These are phyloP conservation scores for Andrena chrysosceles DNA, from an alignment of 2,888 invertebrate species.

Conservation along the genomic window DNA sequence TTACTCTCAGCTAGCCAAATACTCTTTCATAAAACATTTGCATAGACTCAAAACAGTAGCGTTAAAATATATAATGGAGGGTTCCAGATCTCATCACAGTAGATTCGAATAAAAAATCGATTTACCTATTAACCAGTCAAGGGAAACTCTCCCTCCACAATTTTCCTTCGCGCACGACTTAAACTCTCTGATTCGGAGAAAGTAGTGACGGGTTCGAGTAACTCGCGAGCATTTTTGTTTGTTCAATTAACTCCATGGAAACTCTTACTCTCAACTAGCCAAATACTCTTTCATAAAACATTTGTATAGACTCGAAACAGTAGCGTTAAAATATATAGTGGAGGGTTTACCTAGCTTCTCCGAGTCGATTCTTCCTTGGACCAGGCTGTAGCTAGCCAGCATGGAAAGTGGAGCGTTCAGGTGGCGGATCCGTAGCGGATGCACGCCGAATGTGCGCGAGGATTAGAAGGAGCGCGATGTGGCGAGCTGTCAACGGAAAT, in stretches of 20 bases:
- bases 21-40: too few relatives aligned
- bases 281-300: too few relatives aligned
- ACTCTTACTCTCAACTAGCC: too few relatives aligned
- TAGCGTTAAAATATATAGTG: background rate
- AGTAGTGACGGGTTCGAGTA: too few relatives aligned
- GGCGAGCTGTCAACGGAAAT: constrained; percentile 67
- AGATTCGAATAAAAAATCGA: too few relatives aligned
- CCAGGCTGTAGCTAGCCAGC: background rate
- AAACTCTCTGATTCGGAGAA: too few relatives aligned
- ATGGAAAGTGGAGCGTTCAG: background rate
- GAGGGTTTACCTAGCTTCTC: background rate
- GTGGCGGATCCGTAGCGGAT: background rate
- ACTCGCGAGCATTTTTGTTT: too few relatives aligned
- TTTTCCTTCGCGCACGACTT: too few relatives aligned
- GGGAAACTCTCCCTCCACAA: too few relatives aligned
- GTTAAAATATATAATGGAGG: background rate
- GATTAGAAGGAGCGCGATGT: background rate
- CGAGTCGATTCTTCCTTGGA: background rate
- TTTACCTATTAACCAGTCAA: too few relatives aligned
- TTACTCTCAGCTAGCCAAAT: too few relatives aligned
- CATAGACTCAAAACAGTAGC: background rate
- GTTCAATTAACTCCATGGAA: too few relatives aligned
- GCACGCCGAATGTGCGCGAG: background rate
- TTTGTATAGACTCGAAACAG: background rate
- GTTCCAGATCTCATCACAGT: background rate